Evolutionary conservation across 2,888 invertebrate species (phyloP).

Genomic region (Microplitis manilae): DNA sequence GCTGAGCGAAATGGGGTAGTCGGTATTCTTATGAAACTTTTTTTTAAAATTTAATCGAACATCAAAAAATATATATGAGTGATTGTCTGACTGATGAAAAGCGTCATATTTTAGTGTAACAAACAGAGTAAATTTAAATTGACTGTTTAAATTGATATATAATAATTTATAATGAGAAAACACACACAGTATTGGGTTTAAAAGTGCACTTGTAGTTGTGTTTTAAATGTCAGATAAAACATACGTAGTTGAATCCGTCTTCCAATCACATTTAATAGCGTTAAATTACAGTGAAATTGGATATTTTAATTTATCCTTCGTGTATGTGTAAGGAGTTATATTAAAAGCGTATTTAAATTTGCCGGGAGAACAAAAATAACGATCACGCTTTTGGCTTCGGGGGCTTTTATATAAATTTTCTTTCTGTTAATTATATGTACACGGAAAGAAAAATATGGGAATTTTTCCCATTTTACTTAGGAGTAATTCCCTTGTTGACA

Average conservation of each 20-base stretch:
- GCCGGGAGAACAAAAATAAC: slow-evolving; percentile 46
- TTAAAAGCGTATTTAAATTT: slow-evolving; percentile 68
- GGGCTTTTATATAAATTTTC: slow-evolving; percentile 68
- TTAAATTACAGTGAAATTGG: slow-evolving; percentile 70
- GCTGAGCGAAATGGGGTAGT: too few species aligned
- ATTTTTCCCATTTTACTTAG: too few species aligned
- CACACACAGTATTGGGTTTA: neutral
- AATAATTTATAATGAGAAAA: neutral
- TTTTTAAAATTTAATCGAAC: neutral
- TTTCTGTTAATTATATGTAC: slow-evolving; percentile 70
- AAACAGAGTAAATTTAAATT: too few species aligned
- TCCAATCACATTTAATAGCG: slow-evolving; percentile 68
- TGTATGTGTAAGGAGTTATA: slow-evolving; percentile 44
- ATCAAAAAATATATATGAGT: too few species aligned
- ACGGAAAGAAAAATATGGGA: too few species aligned
- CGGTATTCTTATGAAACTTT: too few species aligned
- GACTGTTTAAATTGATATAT: too few species aligned
- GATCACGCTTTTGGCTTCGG: slow-evolving; percentile 50
- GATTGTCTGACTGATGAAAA: too few species aligned
- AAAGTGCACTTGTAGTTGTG: neutral
- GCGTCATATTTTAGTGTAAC: too few species aligned
- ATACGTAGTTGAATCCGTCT: slow-evolving; percentile 19
- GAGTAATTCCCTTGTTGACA: too few species aligned
- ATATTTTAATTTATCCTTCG: slow-evolving; percentile 68
- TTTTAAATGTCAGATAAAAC: slow-evolving; percentile 10